A percentile compares a stretch with the other conserved stretches of the same genome.
These are phyloP conservation scores for Tenualosa thibaudeaui DNA, from an alignment of 2,797 vertebrate genomes.

Conservation along the genomic window DNA sequence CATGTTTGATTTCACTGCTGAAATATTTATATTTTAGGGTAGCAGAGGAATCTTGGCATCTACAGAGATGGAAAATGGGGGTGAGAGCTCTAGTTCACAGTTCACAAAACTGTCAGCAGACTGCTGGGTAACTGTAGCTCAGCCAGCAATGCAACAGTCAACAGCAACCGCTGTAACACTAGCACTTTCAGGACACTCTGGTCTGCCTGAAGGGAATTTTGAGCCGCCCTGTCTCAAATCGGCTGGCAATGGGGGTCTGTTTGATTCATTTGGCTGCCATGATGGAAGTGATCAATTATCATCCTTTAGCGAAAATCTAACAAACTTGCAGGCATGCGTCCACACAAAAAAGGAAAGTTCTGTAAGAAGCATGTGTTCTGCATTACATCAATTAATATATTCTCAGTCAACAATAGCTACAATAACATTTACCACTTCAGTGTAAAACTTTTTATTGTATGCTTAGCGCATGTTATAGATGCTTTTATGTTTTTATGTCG, in stretches of 20 bases:
- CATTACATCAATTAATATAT: background rate
- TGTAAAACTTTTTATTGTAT: background rate
- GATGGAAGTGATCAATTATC: conserved; percentile 47
- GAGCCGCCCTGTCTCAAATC: conserved; percentile 29
- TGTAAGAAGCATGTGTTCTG: background rate
- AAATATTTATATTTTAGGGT: background rate
- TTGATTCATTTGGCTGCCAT: conserved; percentile 34
- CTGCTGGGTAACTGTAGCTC: background rate
- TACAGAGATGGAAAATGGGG: background rate
- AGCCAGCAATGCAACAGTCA: background rate
- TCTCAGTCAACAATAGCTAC: too few species aligned
- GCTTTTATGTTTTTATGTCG: background rate
- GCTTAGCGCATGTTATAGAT: background rate
- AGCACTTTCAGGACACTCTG: background rate
- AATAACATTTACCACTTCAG: too few species aligned
- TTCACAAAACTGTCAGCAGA: background rate
- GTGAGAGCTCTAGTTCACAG: background rate
- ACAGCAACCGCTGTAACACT: conserved; percentile 10
- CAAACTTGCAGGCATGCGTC: background rate
- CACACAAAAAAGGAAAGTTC: background rate
- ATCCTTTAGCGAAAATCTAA: conserved; percentile 27
- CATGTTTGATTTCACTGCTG: background rate
- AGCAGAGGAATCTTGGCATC: background rate
- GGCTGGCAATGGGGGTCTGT: conserved; percentile 9
- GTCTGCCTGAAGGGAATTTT: background rate